phyloP scores from a whole-genome alignment of 1,140 invertebrate species.

The Tetranychus cinnabarinus region DNA sequence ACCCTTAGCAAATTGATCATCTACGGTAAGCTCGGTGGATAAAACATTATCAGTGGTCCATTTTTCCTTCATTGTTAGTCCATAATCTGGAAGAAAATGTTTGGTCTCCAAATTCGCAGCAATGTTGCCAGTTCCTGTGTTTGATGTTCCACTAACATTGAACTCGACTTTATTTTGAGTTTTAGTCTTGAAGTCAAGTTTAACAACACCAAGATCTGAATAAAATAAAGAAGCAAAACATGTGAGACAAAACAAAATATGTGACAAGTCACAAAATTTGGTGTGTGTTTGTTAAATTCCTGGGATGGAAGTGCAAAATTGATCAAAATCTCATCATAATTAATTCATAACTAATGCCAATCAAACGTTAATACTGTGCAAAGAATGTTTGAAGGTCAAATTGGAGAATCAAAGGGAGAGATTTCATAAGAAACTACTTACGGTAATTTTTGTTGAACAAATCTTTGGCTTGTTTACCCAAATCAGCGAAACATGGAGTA shows the following conservation, averaged over 20 bases:
- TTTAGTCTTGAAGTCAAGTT: slow-evolving; percentile 82
- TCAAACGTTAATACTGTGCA: background rate
- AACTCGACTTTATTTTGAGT: slow-evolving; percentile 78
- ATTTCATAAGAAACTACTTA: slow-evolving; percentile 17
- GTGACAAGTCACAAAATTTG: too few relatives aligned
- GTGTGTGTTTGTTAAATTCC: too few relatives aligned
- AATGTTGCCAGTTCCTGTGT: slow-evolving; percentile 75
- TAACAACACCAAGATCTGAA: slow-evolving; percentile 64
- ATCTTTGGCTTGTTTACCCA: slow-evolving; percentile 84
- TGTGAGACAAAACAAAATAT: background rate
- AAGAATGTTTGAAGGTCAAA: background rate
- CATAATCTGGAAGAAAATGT: slow-evolving; percentile 77
- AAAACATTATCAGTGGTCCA: slow-evolving; percentile 97
- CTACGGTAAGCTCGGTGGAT: slow-evolving; percentile 64
- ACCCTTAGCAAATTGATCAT: slow-evolving; percentile 66
- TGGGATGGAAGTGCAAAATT: too few relatives aligned
- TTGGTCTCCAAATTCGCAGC: slow-evolving; percentile 78
- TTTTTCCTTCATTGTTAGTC: slow-evolving; percentile 85
- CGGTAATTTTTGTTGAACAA: slow-evolving; percentile 86
- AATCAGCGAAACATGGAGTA: slow-evolving; percentile 77
- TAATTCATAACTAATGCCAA: too few relatives aligned
- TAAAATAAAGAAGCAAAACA: background rate
- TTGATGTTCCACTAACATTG: slow-evolving; percentile 55
- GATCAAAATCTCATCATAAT: too few relatives aligned
- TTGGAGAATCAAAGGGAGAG: background rate